Percentiles rank a stretch among this genome's conserved stretches.
phyloP scores from a whole-genome alignment of 2,797 vertebrate species.

The Nannoperca australis region DNA sequence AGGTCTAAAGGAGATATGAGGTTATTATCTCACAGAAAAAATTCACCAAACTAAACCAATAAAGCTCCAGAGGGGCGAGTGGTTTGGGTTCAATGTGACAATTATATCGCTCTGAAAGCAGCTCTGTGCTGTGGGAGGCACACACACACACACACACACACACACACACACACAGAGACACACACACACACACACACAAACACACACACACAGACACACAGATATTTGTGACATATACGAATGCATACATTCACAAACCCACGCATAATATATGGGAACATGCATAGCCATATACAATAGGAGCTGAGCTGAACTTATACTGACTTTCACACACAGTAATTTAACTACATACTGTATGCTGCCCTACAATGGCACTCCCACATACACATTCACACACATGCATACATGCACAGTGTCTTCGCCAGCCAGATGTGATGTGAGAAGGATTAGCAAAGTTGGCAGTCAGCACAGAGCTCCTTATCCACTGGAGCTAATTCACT shows the following conservation, averaged over 20 bases:
- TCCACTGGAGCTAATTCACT: constrained; percentile 80
- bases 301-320: constrained; percentile 42
- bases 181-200: constrained; percentile 20
- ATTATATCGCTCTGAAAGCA: constrained; percentile 65
- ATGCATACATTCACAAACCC: too few species aligned
- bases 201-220: constrained; percentile 14
- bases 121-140: constrained; percentile 52
- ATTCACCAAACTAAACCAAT: constrained; percentile 56
- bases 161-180: constrained; percentile 23
- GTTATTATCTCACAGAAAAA: constrained; percentile 50
- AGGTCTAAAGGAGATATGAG: constrained; percentile 33
- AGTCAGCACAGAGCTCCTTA: constrained; percentile 73
- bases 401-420: constrained; percentile 28
- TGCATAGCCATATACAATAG: constrained; percentile 12
- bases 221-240: too few species aligned
- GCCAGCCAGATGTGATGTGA: constrained; percentile 78
- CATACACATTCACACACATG: constrained; percentile 27
- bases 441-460: constrained; percentile 77
- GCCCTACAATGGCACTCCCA: constrained; percentile 51
- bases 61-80: constrained; percentile 34
- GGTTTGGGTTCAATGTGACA: constrained; percentile 50
- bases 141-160: constrained; percentile 15
- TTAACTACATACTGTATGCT: constrained; percentile 5
- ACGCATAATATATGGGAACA: constrained; percentile 29
- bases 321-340: constrained; percentile 33